Evolutionary conservation across 2,113 vertebrate genomes (phyloP), one percentile per base, ranked within the genome.

Genomic region (Tinamus guttatus): DNA sequence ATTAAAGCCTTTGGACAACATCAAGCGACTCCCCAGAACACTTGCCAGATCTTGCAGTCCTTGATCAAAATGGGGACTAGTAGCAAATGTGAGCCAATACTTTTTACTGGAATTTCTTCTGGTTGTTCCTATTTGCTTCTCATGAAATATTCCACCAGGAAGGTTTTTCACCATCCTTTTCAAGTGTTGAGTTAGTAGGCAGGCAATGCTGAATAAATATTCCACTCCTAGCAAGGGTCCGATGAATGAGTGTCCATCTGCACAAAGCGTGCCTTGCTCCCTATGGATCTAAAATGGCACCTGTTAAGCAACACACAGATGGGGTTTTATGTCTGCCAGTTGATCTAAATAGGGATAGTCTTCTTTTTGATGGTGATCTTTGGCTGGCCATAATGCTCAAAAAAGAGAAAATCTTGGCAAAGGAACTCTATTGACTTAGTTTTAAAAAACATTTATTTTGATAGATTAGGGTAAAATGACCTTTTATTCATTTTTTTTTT

Each of bases 281-380:
- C 93, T 59, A 94, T 62, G 94, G 96, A 95, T 96, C 91, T 94
- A 96, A 96, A 95, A 95, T 95, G 95, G 94, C 95, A 96, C 95
- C 95, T 97, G 95, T 97, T 96, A 97, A 95, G 87, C 85, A 95
- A 95, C 87, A 95, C 94, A 95, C 93, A 96, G 96, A 96, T 96
- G 96, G 95, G 28, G 91, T 85, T 93, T 96, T 83, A 85, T 94
- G 68, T 95, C 95, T 97, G 96, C 94, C 94, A 96, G 91, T 97
- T 90, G 81, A 95, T 95, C 95, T 93, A 94, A 96, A 95, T 65
- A 95, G 45, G 91, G 85, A 86, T 59, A 89, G 93, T 94, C 0
- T 4, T 93, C 89, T 88, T 96, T 84, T 71, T 91, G 94, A 88
- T 78, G 60, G 93, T 63, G 87, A 95, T 94, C 93, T 67, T 96